These are phyloP conservation scores for Heterodera schachtii DNA, from an alignment of 1,140 invertebrate species.

Conservation along the genomic window DNA sequence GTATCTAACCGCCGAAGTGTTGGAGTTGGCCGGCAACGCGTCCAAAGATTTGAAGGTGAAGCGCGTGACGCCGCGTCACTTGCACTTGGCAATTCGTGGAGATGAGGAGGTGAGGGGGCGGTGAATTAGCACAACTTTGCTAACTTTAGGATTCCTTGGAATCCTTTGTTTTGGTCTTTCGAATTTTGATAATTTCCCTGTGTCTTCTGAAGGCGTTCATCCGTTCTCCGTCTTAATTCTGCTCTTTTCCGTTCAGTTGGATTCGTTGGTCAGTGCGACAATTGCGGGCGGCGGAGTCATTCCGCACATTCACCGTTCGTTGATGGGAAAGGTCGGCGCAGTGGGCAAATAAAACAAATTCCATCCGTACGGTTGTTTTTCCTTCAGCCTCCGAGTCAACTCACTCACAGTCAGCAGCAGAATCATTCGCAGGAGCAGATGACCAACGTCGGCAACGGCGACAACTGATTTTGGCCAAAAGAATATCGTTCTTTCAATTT, in stretches of 20 bases:
- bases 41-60: too few species aligned
- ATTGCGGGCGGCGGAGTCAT: constrained; percentile 90
- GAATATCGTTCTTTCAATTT: too few species aligned
- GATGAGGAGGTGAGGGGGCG: too few species aligned
- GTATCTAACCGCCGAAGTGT: too few species aligned
- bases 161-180: too few species aligned
- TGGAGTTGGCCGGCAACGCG: too few species aligned
- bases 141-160: neutral
- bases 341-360: neutral
- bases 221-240: too few species aligned
- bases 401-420: neutral
- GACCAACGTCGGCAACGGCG: neutral
- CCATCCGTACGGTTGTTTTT: neutral
- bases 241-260: constrained; percentile 71
- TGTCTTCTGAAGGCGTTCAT: too few species aligned
- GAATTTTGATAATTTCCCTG: too few species aligned
- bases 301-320: constrained; percentile 35
- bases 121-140: neutral
- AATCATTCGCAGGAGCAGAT: neutral
- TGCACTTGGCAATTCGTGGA: too few species aligned
- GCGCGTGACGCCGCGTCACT: too few species aligned
- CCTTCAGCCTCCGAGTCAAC: neutral
- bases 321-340: constrained; percentile 19
- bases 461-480: too few species aligned
- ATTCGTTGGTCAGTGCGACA: constrained; percentile 97